phyloP scores from a whole-genome alignment of 2,797 vertebrate species.

The Betta splendens region DNA sequence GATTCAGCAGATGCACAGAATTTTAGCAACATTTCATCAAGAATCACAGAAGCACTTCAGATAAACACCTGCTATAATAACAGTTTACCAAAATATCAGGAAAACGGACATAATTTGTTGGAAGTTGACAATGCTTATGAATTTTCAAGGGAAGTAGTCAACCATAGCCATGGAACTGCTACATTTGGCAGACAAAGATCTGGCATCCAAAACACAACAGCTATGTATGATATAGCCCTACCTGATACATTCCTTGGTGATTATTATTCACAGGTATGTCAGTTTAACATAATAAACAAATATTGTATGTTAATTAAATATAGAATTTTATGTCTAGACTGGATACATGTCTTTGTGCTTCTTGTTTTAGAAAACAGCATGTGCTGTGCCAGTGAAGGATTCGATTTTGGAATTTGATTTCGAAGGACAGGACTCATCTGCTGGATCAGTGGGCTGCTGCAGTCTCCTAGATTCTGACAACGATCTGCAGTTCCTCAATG shows the following conservation, averaged over 20 bases:
- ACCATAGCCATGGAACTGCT: not conserved
- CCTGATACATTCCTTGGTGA: conserved; percentile 66
- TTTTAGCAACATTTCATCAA: not conserved
- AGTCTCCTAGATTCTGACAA: conserved; percentile 87
- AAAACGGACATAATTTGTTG: not conserved
- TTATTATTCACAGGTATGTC: conserved; percentile 79
- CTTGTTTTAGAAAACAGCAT: conserved; percentile 82
- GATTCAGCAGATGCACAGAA: not conserved
- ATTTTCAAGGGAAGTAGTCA: conserved; percentile 13
- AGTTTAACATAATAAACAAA: not conserved
- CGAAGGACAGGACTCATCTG: conserved; percentile 82
- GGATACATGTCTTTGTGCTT: conserved; percentile 26
- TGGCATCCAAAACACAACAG: not conserved
- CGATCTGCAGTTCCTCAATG: conserved; percentile 85
- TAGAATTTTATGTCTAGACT: not conserved
- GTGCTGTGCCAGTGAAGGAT: conserved; percentile 74
- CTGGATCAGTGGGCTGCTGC: conserved; percentile 86
- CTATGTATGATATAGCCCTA: conserved; percentile 70
- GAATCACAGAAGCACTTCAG: conserved; percentile 2
- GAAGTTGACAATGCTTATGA: conserved; percentile 38
- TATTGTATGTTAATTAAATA: not conserved
- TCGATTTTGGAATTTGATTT: conserved; percentile 80
- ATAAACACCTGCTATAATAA: not conserved
- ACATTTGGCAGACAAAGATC: conserved; percentile 9
- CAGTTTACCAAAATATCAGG: conserved; percentile 3